Percentiles rank a stretch among this genome's conserved stretches.
These are phyloP conservation scores for Melanargia galathea DNA, from an alignment of 2,888 invertebrate species.

Conservation along the genomic window DNA sequence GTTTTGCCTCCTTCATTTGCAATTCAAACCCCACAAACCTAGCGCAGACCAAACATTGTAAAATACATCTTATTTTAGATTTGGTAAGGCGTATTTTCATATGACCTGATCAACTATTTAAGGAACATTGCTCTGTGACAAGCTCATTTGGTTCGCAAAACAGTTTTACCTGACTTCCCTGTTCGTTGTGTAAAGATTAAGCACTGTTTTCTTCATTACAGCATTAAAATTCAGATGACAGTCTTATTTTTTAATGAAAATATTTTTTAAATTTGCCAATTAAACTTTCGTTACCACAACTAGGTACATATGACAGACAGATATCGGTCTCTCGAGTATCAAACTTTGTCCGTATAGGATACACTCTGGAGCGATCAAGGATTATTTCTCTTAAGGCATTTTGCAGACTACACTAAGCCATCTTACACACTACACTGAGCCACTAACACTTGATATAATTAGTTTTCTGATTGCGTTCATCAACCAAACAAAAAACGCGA, in stretches of 20 bases:
- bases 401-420: too few species aligned
- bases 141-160: constrained; percentile 39
- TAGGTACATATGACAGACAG: too few species aligned
- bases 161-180: constrained; percentile 35
- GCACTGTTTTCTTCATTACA: constrained; percentile 32
- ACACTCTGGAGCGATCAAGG: too few species aligned
- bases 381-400: too few species aligned
- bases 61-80: constrained; percentile 18
- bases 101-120: constrained; percentile 15
- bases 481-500: too few species aligned
- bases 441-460: too few species aligned
- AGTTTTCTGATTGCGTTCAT: too few species aligned
- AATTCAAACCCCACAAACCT: constrained; percentile 31
- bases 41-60: neutral
- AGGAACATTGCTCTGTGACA: constrained; percentile 32
- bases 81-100: neutral
- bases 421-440: too few species aligned
- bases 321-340: too few species aligned
- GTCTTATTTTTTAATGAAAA: constrained; percentile 8
- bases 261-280: neutral
- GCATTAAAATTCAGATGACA: constrained; percentile 22
- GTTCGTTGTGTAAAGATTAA: constrained; percentile 35
- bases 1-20: constrained; percentile 36
- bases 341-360: too few species aligned
- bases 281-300: too few species aligned